phyloP scores from a whole-genome alignment of 2,888 invertebrate species.

The Sinotaia quadrata region DNA sequence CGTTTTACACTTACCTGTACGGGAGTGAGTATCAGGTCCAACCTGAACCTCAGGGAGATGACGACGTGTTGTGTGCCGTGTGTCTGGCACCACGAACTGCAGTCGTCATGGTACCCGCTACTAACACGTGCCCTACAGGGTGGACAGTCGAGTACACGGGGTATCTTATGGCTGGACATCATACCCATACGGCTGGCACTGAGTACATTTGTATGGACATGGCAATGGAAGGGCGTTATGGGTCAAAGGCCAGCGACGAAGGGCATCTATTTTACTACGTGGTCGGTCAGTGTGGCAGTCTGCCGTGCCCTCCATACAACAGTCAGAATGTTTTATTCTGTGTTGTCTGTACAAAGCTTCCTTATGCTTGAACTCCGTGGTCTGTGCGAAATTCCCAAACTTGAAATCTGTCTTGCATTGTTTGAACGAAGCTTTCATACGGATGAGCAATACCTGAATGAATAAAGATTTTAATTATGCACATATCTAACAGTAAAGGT shows the following conservation, averaged over 20 bases:
- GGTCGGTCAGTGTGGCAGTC: background rate
- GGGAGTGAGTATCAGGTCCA: background rate
- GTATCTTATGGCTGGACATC: background rate
- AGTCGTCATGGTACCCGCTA: background rate
- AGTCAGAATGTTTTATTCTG: background rate
- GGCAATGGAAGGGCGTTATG: background rate
- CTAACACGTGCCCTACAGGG: background rate
- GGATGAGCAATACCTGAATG: no score
- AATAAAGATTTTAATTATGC: no score
- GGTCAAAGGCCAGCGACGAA: background rate
- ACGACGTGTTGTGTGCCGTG: background rate
- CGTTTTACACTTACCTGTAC: background rate
- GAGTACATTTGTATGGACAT: background rate
- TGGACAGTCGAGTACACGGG: background rate
- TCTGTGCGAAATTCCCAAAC: no score
- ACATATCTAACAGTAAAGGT: no score
- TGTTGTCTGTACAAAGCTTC: background rate
- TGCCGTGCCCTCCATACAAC: background rate
- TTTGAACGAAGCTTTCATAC: no score
- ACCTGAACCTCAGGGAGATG: background rate
- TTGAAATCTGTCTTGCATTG: no score
- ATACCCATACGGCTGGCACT: background rate
- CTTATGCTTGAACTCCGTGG: no score
- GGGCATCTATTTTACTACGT: background rate
- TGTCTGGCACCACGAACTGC: background rate